A percentile compares a stretch with the other conserved stretches of the same genome.
Evolutionary conservation across 2,113 vertebrate species (phyloP).

Genomic region (Neoarius graeffei): DNA sequence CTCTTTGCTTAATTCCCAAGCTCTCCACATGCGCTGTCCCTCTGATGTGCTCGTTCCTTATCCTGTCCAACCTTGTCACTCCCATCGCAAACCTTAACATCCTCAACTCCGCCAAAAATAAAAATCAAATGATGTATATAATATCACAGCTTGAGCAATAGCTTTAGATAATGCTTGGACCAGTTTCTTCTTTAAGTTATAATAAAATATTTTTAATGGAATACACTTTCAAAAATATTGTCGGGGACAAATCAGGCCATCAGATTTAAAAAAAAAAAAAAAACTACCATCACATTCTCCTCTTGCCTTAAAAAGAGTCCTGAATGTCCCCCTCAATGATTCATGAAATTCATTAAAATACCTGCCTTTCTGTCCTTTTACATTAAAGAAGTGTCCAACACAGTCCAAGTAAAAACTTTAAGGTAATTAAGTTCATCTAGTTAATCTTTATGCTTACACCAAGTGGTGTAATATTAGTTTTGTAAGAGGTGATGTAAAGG

Average conservation of each 20-base stretch:
- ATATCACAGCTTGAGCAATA: neutral
- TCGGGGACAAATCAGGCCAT: neutral
- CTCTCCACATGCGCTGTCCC: too few relatives aligned
- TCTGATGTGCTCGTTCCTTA: neutral
- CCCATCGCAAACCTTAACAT: too few relatives aligned
- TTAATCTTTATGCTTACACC: neutral
- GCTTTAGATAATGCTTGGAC: neutral
- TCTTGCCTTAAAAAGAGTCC: neutral
- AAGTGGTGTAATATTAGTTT: neutral
- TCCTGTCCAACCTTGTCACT: too few relatives aligned
- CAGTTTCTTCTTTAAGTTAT: neutral
- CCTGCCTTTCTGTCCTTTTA: neutral
- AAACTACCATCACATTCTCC: neutral
- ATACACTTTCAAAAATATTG: neutral
- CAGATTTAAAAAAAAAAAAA: neutral
- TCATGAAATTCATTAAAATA: neutral
- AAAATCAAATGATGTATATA: neutral
- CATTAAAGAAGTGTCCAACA: neutral
- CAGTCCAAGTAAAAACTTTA: too few relatives aligned
- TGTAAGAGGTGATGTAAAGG: neutral
- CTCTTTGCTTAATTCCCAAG: too few relatives aligned
- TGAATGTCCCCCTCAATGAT: neutral
- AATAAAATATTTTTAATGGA: neutral
- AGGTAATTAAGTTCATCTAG: neutral
- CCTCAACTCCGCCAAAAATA: too few relatives aligned